Evolutionary conservation across 1,140 invertebrate genomes (phyloP), one percentile per base, ranked within the genome.

Genomic region (Cryptotermes secundus): DNA sequence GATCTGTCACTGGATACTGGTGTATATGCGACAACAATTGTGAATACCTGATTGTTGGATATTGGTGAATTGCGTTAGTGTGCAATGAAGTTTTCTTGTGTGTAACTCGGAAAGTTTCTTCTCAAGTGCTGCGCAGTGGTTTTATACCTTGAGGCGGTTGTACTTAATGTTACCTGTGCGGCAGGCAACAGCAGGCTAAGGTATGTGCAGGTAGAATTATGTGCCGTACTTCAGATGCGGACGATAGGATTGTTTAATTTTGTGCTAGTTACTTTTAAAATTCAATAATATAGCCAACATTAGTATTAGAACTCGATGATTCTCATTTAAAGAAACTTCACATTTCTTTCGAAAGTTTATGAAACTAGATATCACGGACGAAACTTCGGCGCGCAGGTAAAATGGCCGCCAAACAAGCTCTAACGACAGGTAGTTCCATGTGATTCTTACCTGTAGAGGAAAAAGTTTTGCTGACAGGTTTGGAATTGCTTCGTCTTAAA

Each of bases 381-480:
- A 31, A 72, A 72, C 59, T 72, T 72, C 59, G 59, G 59, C 59
- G 59, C 59, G 59, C 59, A n/a, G 59, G n/a, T 72, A 72, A 72
- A 72, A 72, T 72, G 59, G 59, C 59, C 59, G 59, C 59, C 59
- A 72, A 72, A n/a, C 59, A n/a, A 72, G n/a, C 26, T n/a, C n/a
- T 72, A 31, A n/a, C 59, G 59, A 72, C 59, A 72, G 59, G 59
- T 72, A 72, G 59, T 72, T 72, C 26, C 59, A 72, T 72, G 59
- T 72, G 59, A 72, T 72, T 72, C 31, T 72, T 31, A 72, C 59
- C 2, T 31, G 59, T 12, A 31, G 59, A 72, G 16, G 0, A 72
- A n/a, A n/a, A 6, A 72, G 26, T 72, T 31, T 72, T n/a, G 26
- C 1, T 72, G 59, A 72, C 53, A 59, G 53, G 3, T 72, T 72